Base-by-base conservation (phyloP, 2,888 invertebrate genomes). In the Erebia aethiops region DNA sequence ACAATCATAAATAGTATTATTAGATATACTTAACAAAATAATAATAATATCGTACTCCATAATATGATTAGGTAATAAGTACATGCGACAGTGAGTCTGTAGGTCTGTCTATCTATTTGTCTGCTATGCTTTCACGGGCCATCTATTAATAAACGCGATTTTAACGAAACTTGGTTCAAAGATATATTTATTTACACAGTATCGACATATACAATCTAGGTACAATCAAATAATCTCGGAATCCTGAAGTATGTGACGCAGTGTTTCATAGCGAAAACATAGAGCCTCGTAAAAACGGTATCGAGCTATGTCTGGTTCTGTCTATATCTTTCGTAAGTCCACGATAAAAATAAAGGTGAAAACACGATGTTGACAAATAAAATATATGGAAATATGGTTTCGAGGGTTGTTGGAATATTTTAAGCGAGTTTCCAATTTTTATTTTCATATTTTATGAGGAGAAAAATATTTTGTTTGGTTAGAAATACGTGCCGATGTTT, bases 311-410 rank as follows among this genome's bases (percentile, higher is more conserved):
- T 10, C 21, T 1, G 35, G 35, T 35, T 21, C 5, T 13, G 21
- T 16, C 52, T 2, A n/a, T 60, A 16, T 10, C 1, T 35, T 41
- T 16, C 41, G 14, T 11, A 14, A 60, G 46, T 62, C 46, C 21
- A 21, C 46, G 13, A 5, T 62, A 13, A 43, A 60, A 62, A 14
- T 49, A 18, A 62, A 62, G 61, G 21, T 62, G 46, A 49, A 62
- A 46, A 62, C 46, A 11, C 61, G 61, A 13, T 62, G 61, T 62
- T 62, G 46, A 46, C 61, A 62, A 62, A 62, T 49, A 62, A 62
- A 35, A 35, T 35, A 46, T 61, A 61, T 61, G 61, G 43, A 61
- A 61, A 62, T 62, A 46, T 49, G 61, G 61, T 46, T 18, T 43
- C 46, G 46, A 62, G 61, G 61, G 61, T 46, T 56, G 18, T 10